Base-by-base conservation (phyloP, 2,888 invertebrate genomes). In the Andrena trimmerana region DNA sequence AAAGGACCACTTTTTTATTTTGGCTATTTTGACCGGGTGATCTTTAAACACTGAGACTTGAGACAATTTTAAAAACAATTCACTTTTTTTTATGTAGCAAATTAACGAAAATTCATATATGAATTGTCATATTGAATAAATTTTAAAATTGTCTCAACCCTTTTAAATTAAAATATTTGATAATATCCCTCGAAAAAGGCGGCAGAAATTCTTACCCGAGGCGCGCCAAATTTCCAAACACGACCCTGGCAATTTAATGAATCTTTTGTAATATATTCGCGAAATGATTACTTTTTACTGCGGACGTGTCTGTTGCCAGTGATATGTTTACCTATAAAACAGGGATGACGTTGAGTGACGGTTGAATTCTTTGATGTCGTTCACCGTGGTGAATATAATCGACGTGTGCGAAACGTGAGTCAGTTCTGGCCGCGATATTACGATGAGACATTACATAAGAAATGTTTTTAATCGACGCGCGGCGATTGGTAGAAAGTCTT, bases 301-400 rank as follows among this genome's bases (percentile, higher is more conserved):
- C 33, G 31, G 3, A 10, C 10, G 48, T 24, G 42, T 16, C 42
- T 33, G 42, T 8, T 24, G 48, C 24, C 3, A 50, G 20, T 57
- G 20, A 69, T 62, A 48, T 3, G 20, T 20, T 60, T 20, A 31
- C 72, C 60, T 69, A 80, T 80, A 68, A 84, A 83, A 78, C 71
- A 77, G 78, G 85, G 84, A 83, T 83, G 78, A 80, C 84, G 74
- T 71, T 86, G 68, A 82, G 71, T 67, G 74, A 75, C 86, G 75
- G 68, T 50, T 33, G 70, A 63, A 57, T 70, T 82, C 87, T 88
- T 88, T 88, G 86, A 88, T 88, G 81, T 80, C 68, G 81, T 77
- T 71, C 63, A 80, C 63, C 79, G 70, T 48, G 68, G 76, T 78
- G 62, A 70, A 57, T 70, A 70, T 70, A 54, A 76, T 69, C 69